These are phyloP conservation scores for Macrosoma leucophasiata DNA, from an alignment of 2,888 invertebrate species.

Conservation along the genomic window DNA sequence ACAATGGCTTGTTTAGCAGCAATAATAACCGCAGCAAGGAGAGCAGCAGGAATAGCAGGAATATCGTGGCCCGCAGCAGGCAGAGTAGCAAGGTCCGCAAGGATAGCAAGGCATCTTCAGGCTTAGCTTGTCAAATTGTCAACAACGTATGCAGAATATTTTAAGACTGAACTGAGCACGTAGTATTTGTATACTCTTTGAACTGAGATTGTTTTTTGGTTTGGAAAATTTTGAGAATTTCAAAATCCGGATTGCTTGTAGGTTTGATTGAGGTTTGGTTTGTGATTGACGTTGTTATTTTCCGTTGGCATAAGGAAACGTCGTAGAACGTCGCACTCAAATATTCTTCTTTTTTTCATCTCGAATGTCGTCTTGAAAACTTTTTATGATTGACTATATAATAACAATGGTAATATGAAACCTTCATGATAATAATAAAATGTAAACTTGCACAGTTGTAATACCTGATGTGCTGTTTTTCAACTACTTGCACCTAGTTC, in stretches of 20 bases:
- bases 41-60: slow-evolving; percentile 41
- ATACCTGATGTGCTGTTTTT: no score
- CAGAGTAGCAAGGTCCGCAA: slow-evolving; percentile 30
- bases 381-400: no score
- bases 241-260: slow-evolving; percentile 27
- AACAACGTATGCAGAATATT: no score
- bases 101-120: slow-evolving; percentile 41
- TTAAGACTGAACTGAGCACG: slow-evolving; percentile 3
- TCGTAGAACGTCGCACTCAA: slow-evolving; percentile 20
- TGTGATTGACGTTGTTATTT: slow-evolving; percentile 26
- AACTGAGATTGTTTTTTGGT: slow-evolving; percentile 2
- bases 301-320: slow-evolving; percentile 27
- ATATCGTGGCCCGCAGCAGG: slow-evolving; percentile 38
- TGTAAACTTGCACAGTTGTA: no score
- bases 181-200: neutral
- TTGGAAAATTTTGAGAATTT: slow-evolving; percentile 13
- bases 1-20: slow-evolving; percentile 27
- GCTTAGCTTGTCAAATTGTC: neutral
- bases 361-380: no score
- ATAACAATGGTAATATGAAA: no score
- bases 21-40: slow-evolving; percentile 36
- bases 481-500: no score
- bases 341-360: slow-evolving; percentile 16
- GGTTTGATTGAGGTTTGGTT: slow-evolving; percentile 36
- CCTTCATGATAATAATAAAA: no score